A percentile compares a stretch with the other conserved stretches of the same genome.
phyloP scores from a whole-genome alignment of 2,888 invertebrate species.

The Tipula unca region DNA sequence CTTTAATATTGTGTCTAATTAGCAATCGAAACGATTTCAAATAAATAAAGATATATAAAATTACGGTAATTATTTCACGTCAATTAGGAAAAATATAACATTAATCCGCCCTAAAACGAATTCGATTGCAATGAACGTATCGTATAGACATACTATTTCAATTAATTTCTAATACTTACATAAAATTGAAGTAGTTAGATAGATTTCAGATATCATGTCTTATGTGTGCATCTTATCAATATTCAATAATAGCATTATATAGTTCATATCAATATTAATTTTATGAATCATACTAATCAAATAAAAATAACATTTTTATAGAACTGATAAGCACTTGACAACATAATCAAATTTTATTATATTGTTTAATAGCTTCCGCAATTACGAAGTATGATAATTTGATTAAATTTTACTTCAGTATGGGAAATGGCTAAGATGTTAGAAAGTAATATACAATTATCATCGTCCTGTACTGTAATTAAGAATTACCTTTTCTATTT shows the following conservation, averaged over 20 bases:
- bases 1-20: not conserved
- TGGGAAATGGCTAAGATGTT: too few species aligned
- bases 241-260: not conserved
- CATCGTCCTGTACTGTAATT: too few species aligned
- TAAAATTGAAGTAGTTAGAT: not conserved
- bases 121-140: not conserved
- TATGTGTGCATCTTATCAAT: not conserved
- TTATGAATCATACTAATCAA: not conserved
- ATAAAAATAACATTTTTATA: not conserved
- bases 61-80: not conserved
- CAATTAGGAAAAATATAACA: not conserved
- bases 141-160: not conserved
- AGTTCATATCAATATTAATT: not conserved
- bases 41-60: not conserved
- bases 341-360: not conserved
- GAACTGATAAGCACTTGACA: not conserved
- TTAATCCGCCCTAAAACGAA: not conserved
- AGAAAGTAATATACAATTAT: too few species aligned
- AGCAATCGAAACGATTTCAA: not conserved
- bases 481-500: too few species aligned
- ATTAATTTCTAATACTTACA: not conserved
- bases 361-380: not conserved
- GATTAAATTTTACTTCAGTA: not conserved
- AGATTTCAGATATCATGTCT: not conserved
- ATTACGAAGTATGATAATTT: not conserved